Evolutionary conservation across 2,113 vertebrate species (phyloP).

Genomic region (Pteronura brasiliensis): DNA sequence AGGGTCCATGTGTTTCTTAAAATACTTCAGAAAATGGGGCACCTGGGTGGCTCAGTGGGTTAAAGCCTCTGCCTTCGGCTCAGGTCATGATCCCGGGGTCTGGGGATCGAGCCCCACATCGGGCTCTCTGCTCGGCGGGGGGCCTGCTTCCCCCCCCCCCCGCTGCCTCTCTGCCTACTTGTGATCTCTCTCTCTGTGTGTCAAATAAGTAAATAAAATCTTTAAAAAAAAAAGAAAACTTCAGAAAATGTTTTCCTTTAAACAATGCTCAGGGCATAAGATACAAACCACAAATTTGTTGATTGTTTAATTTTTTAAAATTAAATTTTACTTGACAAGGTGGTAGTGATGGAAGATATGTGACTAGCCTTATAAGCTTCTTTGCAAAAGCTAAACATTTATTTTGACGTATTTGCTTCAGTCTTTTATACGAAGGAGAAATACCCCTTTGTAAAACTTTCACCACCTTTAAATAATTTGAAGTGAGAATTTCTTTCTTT

Average conservation of each 20-base stretch:
- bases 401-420: constrained; percentile 14
- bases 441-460: neutral
- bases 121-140: too few relatives aligned
- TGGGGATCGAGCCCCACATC: too few relatives aligned
- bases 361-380: neutral
- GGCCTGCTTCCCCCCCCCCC: too few relatives aligned
- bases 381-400: constrained; percentile 14
- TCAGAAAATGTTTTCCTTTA: neutral
- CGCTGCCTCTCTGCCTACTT: too few relatives aligned
- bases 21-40: constrained; percentile 10
- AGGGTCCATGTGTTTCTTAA: neutral
- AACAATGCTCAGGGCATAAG: neutral
- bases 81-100: too few relatives aligned
- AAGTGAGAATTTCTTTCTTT: neutral
- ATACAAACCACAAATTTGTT: neutral
- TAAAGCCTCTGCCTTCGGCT: too few relatives aligned
- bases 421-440: neutral
- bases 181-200: too few relatives aligned
- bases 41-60: too few relatives aligned
- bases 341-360: neutral
- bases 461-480: constrained; percentile 3
- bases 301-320: constrained; percentile 17
- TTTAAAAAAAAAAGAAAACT: too few relatives aligned
- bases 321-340: constrained; percentile 17
- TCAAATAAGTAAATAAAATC: too few relatives aligned